Conservation (phyloP, 2,888 invertebrate species). For the Metopia argyrocephala region DNA sequence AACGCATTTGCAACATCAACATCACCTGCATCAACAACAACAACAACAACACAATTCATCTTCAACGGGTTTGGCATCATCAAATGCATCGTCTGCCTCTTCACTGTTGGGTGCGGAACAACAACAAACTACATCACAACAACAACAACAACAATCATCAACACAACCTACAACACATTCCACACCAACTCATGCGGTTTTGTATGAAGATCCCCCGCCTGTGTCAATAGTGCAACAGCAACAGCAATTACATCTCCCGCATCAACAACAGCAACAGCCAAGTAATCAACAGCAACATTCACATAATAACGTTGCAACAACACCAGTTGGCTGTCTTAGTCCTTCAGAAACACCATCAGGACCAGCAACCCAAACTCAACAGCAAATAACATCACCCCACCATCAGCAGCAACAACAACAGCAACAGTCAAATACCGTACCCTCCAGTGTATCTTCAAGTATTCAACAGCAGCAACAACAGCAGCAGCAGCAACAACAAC, state of each 20-base stretch:
- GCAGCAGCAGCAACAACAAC: constrained; percentile 70
- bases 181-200: constrained; percentile 80
- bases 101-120: constrained; percentile 64
- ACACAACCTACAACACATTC: constrained; percentile 78
- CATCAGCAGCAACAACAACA: constrained; percentile 72
- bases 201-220: constrained; percentile 80
- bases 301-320: constrained; percentile 72
- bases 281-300: constrained; percentile 70
- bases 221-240: constrained; percentile 76
- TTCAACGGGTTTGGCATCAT: constrained; percentile 50
- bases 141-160: constrained; percentile 59
- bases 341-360: constrained; percentile 75
- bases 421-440: constrained; percentile 72
- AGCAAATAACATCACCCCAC: constrained; percentile 73
- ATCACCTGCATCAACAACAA: constrained; percentile 67
- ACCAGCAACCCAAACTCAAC: constrained; percentile 69
- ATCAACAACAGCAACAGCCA: constrained; percentile 69
- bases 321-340: constrained; percentile 74
- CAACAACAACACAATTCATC: constrained; percentile 69
- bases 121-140: constrained; percentile 57
- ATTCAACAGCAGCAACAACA: constrained; percentile 74
- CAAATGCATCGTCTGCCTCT: constrained; percentile 61
- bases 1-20: constrained; percentile 61
- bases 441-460: constrained; percentile 74
- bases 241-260: constrained; percentile 70